Evolutionary conservation across 1,140 invertebrate species (phyloP).

Genomic region (Dreissena polymorpha): DNA sequence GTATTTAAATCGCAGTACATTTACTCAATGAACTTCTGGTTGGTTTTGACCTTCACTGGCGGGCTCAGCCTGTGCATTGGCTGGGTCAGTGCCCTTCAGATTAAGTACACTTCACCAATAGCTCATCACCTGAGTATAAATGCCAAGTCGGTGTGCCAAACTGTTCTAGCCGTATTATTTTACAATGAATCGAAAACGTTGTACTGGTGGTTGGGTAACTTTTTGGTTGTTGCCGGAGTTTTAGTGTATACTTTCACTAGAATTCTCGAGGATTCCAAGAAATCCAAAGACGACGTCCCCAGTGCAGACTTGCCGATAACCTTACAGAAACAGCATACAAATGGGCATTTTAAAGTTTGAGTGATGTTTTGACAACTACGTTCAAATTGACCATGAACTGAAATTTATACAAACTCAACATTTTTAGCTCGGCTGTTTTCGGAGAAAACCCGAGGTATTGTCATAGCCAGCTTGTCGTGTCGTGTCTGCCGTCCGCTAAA

Average conservation of each 20-base stretch:
- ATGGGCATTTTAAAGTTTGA: constrained; percentile 14
- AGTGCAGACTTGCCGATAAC: constrained; percentile 6
- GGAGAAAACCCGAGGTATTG: too few relatives aligned
- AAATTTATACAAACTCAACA: too few relatives aligned
- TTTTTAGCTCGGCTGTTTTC: too few relatives aligned
- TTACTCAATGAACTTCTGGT: constrained; percentile 65
- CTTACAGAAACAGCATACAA: constrained; percentile 6
- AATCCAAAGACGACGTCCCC: neutral
- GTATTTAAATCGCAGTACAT: constrained; percentile 58
- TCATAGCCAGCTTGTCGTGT: too few relatives aligned
- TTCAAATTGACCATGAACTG: too few relatives aligned
- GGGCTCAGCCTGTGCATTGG: constrained; percentile 74
- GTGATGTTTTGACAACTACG: neutral
- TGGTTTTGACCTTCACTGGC: constrained; percentile 71
- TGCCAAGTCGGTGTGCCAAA: constrained; percentile 78
- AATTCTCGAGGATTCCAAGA: constrained; percentile 39
- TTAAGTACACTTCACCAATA: constrained; percentile 77
- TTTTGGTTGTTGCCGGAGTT: constrained; percentile 75
- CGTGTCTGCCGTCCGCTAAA: too few relatives aligned
- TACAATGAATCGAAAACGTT: constrained; percentile 71
- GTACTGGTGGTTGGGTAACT: constrained; percentile 77
- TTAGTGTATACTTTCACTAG: constrained; percentile 70
- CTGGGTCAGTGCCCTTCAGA: constrained; percentile 77
- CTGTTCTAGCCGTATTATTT: constrained; percentile 75
- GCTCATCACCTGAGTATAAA: constrained; percentile 79